Evolutionary conservation across 2,113 vertebrate species (phyloP).

Genomic region (Jacana jacana): DNA sequence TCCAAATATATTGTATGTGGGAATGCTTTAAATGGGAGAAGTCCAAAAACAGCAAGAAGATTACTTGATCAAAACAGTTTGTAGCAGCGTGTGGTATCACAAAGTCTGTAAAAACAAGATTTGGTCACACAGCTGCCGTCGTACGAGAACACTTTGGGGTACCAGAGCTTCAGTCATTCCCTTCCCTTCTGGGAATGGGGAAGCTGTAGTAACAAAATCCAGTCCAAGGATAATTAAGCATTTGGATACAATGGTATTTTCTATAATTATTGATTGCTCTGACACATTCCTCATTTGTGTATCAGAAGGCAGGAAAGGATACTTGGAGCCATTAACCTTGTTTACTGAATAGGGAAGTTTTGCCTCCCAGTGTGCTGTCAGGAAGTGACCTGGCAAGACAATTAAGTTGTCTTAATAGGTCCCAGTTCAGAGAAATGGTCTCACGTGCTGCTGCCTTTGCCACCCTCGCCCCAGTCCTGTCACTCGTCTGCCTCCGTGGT

Average conservation of each 20-base stretch:
- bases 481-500: not conserved
- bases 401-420: not conserved
- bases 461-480: not conserved
- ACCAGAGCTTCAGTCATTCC: not conserved
- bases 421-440: not conserved
- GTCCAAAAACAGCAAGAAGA: not conserved
- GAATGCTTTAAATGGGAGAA: not conserved
- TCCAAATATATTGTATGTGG: no score
- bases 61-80: not conserved
- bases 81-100: fast-evolving
- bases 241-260: not conserved
- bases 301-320: not conserved
- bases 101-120: not conserved
- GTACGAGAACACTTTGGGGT: not conserved
- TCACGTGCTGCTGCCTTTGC: not conserved
- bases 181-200: not conserved
- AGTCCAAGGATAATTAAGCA: not conserved
- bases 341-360: not conserved
- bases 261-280: not conserved
- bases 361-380: not conserved
- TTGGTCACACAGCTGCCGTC: fast-evolving
- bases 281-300: not conserved
- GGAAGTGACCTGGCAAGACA: not conserved
- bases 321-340: not conserved
- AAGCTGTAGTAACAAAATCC: not conserved